Conservation (phyloP, 1,140 invertebrate genomes). For the Homarus americanus region DNA sequence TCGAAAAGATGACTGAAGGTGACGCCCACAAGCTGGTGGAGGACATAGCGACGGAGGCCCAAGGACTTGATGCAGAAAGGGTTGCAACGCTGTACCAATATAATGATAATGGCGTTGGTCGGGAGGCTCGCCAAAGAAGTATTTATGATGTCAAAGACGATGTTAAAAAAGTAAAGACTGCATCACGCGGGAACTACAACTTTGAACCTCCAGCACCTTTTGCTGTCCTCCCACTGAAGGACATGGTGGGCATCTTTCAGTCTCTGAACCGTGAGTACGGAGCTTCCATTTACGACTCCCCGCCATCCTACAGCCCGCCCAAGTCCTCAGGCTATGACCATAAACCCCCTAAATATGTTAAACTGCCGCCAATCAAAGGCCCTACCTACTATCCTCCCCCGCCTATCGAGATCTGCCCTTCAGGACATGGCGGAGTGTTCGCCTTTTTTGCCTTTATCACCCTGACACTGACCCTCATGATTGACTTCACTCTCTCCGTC, state of each 20-base stretch:
- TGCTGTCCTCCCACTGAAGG: slow-evolving; percentile 23
- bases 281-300: slow-evolving; percentile 15
- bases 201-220: neutral
- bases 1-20: neutral
- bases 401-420: slow-evolving; percentile 56
- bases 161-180: neutral
- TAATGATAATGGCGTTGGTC: neutral
- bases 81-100: neutral
- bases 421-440: slow-evolving; percentile 56
- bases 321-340: neutral
- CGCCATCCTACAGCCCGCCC: slow-evolving; percentile 6
- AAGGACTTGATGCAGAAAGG: slow-evolving; percentile 20
- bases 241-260: slow-evolving; percentile 51
- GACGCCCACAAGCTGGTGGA: slow-evolving; percentile 6
- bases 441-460: slow-evolving; percentile 67
- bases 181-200: neutral
- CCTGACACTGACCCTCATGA: slow-evolving; percentile 65
- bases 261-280: slow-evolving; percentile 44
- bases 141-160: slow-evolving; percentile 43
- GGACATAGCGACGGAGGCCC: slow-evolving; percentile 25
- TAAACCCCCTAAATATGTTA: slow-evolving; percentile 20
- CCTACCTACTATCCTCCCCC: slow-evolving; percentile 44
- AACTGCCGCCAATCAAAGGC: slow-evolving; percentile 12
- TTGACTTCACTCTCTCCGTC: slow-evolving; percentile 57
- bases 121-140: slow-evolving; percentile 4